Conservation (phyloP, 2,113 vertebrate species). For the Oreochromis tanganicae region DNA sequence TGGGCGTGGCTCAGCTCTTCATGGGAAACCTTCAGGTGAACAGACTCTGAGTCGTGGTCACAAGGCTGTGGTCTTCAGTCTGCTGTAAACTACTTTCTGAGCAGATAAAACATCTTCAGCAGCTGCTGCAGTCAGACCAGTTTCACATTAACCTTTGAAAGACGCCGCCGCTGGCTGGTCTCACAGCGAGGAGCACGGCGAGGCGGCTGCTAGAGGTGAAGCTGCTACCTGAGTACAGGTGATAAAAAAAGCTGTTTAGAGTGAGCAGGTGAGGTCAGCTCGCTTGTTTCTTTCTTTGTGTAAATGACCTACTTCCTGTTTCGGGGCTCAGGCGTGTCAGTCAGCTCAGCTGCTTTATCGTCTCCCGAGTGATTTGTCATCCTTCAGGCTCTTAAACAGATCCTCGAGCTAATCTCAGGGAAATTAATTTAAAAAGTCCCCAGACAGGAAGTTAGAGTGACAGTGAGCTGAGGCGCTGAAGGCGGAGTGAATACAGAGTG, state of each 20-base stretch:
- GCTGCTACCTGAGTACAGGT: background rate
- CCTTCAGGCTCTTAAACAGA: background rate
- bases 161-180: background rate
- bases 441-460: conserved; percentile 5
- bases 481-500: background rate
- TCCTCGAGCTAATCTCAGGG: background rate
- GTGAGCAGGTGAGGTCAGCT: background rate
- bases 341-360: background rate
- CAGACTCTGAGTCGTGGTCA: background rate
- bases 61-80: background rate
- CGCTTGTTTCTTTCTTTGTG: background rate
- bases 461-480: background rate
- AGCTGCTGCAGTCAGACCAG: background rate
- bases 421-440: conserved; percentile 23
- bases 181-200: background rate
- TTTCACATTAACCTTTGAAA: background rate
- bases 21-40: background rate
- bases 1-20: background rate
- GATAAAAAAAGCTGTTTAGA: background rate
- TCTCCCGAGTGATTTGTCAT: background rate
- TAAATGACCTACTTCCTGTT: background rate
- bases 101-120: background rate
- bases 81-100: background rate
- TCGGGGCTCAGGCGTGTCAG: background rate
- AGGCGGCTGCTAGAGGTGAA: background rate